Evolutionary conservation across 1,140 invertebrate genomes (phyloP).

Genomic region (Bombus affinis): DNA sequence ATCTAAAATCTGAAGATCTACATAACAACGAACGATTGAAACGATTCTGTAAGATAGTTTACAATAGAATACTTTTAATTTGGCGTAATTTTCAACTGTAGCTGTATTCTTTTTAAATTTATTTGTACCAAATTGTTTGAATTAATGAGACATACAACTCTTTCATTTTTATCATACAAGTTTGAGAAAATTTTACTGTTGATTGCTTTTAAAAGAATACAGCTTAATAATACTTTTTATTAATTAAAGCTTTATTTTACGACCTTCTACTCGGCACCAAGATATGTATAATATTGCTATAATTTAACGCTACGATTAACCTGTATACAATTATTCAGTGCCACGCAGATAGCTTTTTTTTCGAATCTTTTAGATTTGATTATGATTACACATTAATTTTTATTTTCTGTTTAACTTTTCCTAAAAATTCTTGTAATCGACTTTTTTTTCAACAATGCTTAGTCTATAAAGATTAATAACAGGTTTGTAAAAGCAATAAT

Average conservation of each 20-base stretch:
- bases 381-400: background rate
- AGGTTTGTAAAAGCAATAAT: background rate
- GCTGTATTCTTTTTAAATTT: conserved; percentile 26
- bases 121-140: background rate
- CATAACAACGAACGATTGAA: conserved; percentile 46
- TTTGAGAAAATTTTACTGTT: background rate
- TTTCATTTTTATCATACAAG: background rate
- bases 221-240: conserved; percentile 35
- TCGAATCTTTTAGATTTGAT: background rate
- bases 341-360: background rate
- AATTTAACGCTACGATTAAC: conserved; percentile 44
- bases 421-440: background rate
- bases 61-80: conserved; percentile 42
- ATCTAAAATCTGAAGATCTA: conserved; percentile 62
- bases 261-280: conserved; percentile 47
- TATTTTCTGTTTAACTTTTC: conserved; percentile 1
- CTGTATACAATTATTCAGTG: conserved; percentile 2
- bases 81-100: conserved; percentile 22
- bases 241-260: conserved; percentile 29
- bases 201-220: conserved; percentile 28
- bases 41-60: conserved; percentile 19
- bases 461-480: background rate
- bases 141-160: background rate
- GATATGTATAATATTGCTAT: conserved; percentile 69
- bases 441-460: background rate